Evolutionary conservation across 1,140 invertebrate genomes (phyloP).

Genomic region (Drosophila truncata): DNA sequence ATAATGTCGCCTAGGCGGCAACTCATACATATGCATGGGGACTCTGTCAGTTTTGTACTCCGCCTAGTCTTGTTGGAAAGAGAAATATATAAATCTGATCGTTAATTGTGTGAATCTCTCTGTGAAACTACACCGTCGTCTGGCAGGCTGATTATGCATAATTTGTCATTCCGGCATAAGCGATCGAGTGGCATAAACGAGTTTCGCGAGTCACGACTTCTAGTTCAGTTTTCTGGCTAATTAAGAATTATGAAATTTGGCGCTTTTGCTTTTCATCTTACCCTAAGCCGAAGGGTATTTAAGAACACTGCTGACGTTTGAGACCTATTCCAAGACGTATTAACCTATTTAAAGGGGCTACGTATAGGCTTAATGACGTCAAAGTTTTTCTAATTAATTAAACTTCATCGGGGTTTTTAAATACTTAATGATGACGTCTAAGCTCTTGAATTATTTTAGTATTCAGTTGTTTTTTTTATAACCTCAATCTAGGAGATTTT

Average conservation of each 20-base stretch:
- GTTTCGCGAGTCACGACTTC: constrained; percentile 55
- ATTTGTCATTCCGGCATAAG: constrained; percentile 58
- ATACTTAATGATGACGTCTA: background rate
- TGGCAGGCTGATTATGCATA: constrained; percentile 58
- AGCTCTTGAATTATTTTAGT: background rate
- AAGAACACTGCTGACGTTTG: background rate
- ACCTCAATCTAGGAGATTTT: too few species aligned
- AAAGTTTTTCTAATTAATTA: background rate
- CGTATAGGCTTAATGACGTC: too few species aligned
- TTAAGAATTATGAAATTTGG: constrained; percentile 60
- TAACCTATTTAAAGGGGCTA: background rate
- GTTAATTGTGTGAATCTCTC: constrained; percentile 60
- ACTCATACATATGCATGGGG: constrained; percentile 44
- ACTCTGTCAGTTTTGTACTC: constrained; percentile 6
- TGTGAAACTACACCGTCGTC: constrained; percentile 43
- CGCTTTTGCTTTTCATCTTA: constrained; percentile 51
- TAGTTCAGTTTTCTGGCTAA: constrained; percentile 58
- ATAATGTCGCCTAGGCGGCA: constrained; percentile 10
- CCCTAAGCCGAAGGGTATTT: constrained; percentile 26
- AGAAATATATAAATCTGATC: constrained; percentile 54
- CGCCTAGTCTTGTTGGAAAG: constrained; percentile 22
- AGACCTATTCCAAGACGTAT: background rate
- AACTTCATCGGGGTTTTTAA: too few species aligned
- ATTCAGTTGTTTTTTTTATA: background rate
- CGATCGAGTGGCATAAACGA: constrained; percentile 41